These are phyloP conservation scores for Listronotus oregonensis DNA, from an alignment of 1,140 invertebrate species.

Conservation along the genomic window DNA sequence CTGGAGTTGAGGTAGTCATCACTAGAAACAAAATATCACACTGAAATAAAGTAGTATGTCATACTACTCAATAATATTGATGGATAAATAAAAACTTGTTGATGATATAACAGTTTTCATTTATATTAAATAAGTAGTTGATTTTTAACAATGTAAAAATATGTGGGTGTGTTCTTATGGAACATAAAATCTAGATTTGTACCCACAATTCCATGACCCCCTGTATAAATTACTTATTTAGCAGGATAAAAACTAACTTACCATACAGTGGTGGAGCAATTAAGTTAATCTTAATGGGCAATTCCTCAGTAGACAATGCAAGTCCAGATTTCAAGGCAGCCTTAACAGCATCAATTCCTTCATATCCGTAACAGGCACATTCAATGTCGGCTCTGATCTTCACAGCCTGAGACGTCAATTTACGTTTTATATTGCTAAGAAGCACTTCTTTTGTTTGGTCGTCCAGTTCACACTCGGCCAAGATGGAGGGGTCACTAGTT, in stretches of 20 bases:
- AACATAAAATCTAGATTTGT: no score
- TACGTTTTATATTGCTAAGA: conserved; percentile 92
- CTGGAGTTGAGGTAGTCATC: conserved; percentile 97
- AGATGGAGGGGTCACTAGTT: conserved; percentile 85
- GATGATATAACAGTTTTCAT: no score
- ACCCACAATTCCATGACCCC: no score
- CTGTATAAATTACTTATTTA: no score
- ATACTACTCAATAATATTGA: no score
- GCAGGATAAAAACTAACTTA: no score
- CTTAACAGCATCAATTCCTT: conserved; percentile 99
- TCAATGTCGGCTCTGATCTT: conserved; percentile 98
- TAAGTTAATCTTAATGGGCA: conserved; percentile 98
- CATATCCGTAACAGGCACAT: conserved; percentile 97
- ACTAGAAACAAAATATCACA: conserved; percentile 61
- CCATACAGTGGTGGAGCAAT: conserved; percentile 97
- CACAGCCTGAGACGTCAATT: conserved; percentile 96
- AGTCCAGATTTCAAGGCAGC: conserved; percentile 89
- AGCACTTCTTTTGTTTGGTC: conserved; percentile 91
- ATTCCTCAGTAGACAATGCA: conserved; percentile 87
- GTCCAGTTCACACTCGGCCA: conserved; percentile 96
- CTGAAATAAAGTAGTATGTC: no score
- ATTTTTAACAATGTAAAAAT: no score
- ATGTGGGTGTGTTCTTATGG: no score
- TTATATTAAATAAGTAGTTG: no score
- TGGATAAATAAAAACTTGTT: no score